A percentile compares a stretch with the other conserved stretches of the same genome.
phyloP scores from a whole-genome alignment of 2,113 vertebrate genomes.

The Atlantisia rogersi region DNA sequence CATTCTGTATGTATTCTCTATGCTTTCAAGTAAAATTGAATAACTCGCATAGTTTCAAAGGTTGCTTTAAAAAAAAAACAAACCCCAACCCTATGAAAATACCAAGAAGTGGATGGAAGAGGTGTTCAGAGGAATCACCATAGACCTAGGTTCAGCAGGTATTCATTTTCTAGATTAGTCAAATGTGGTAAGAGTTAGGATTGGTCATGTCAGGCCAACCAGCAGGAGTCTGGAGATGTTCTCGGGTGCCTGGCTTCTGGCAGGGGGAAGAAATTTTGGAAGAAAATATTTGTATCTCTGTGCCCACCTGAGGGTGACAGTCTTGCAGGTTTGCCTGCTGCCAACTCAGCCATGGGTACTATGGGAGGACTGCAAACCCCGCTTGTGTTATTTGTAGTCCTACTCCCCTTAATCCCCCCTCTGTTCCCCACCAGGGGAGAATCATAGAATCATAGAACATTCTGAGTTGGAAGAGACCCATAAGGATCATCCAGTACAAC shows the following conservation, averaged over 20 bases:
- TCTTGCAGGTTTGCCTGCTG: not conserved
- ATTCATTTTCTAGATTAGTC: not conserved
- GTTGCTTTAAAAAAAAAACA: not conserved
- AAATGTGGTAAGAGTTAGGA: not conserved
- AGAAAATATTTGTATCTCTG: not conserved
- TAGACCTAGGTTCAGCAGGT: not conserved
- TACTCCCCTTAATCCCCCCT: fast-evolving
- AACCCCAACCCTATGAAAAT: not conserved
- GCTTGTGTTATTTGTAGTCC: not conserved
- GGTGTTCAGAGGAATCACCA: not conserved
- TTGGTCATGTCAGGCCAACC: not conserved
- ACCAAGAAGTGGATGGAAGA: not conserved
- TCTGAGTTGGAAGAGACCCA: too few relatives aligned
- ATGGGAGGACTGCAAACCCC: not conserved
- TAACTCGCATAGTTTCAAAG: not conserved
- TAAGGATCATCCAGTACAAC: too few relatives aligned
- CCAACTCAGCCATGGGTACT: not conserved
- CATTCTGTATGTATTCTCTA: not conserved
- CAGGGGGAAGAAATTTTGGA: not conserved
- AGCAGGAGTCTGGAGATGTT: not conserved
- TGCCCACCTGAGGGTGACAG: not conserved
- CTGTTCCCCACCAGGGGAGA: not conserved
- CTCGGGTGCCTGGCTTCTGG: not conserved
- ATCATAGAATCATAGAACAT: too few relatives aligned
- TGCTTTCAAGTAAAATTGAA: not conserved